These are phyloP conservation scores for Parus major DNA, from an alignment of 2,113 vertebrate genomes.

Conservation along the genomic window DNA sequence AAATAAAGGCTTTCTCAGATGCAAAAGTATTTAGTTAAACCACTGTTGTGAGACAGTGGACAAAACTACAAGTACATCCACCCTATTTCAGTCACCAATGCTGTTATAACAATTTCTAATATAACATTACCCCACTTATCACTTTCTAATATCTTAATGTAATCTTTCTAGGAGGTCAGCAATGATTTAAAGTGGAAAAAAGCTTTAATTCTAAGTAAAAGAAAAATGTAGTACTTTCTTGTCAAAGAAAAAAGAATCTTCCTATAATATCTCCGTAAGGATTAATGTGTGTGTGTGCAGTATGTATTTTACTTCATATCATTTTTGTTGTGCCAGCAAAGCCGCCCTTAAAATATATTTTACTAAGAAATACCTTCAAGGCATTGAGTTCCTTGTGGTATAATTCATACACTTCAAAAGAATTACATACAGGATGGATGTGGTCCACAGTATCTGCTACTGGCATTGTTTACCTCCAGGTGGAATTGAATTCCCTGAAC, in stretches of 20 bases:
- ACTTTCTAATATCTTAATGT: background rate
- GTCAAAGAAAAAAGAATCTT: background rate
- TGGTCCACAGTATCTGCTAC: background rate
- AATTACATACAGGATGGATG: background rate
- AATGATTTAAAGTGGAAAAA: background rate
- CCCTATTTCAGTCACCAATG: background rate
- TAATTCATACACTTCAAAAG: slow-evolving; percentile 37
- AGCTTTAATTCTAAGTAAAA: background rate
- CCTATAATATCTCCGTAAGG: background rate
- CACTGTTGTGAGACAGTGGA: background rate
- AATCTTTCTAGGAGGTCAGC: background rate
- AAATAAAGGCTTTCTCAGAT: background rate
- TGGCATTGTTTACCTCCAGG: slow-evolving; percentile 27
- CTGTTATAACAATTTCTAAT: background rate
- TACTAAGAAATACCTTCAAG: slow-evolving; percentile 32
- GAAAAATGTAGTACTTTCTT: background rate
- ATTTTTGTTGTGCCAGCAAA: slow-evolving; percentile 27
- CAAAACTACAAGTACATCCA: background rate
- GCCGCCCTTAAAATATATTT: slow-evolving; percentile 32
- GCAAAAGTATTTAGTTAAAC: slow-evolving; percentile 18
- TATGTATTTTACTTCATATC: background rate
- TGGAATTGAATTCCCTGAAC: slow-evolving; percentile 46
- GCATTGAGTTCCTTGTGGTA: background rate
- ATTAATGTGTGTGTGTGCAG: background rate
- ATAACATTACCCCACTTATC: background rate